Percentiles rank a stretch among this genome's conserved stretches.
Evolutionary conservation across 1,140 invertebrate genomes (phyloP).

Genomic region (Sitodiplosis mosellana): DNA sequence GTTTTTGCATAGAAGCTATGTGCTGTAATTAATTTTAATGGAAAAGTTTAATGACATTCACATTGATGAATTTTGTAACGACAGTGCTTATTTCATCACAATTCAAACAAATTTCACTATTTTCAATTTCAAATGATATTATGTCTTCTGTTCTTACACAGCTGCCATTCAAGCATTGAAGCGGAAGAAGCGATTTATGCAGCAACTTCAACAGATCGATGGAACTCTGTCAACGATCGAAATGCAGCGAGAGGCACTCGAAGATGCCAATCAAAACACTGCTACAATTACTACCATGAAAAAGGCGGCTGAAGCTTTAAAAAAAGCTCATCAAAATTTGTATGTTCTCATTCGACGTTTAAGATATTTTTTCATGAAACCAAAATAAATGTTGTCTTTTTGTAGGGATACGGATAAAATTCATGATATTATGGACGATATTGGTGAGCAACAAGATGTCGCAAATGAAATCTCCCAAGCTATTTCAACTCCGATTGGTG

Average conservation of each 20-base stretch:
- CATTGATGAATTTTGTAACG: too few species aligned
- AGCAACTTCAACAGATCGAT: slow-evolving; percentile 95
- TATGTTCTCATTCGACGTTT: slow-evolving; percentile 32
- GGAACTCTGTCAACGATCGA: slow-evolving; percentile 96
- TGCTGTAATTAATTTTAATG: too few species aligned
- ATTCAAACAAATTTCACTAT: slow-evolving; percentile 6
- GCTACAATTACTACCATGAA: slow-evolving; percentile 95
- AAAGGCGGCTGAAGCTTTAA: slow-evolving; percentile 87
- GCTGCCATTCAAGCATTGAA: slow-evolving; percentile 93
- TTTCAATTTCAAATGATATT: slow-evolving; percentile 4
- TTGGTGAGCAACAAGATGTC: slow-evolving; percentile 97
- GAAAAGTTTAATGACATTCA: too few species aligned
- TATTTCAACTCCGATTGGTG: slow-evolving; percentile 90
- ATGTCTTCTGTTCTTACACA: slow-evolving; percentile 25
- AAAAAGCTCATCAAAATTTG: slow-evolving; percentile 93
- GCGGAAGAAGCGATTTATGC: slow-evolving; percentile 94
- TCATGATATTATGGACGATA: slow-evolving; percentile 99
- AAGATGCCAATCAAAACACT: slow-evolving; percentile 98
- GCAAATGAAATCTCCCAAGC: slow-evolving; percentile 96
- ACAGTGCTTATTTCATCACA: neutral
- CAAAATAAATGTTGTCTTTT: slow-evolving; percentile 8
- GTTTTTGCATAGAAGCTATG: too few species aligned
- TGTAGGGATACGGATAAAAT: slow-evolving; percentile 90
- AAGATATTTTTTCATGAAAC: neutral
- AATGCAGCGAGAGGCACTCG: slow-evolving; percentile 91